These are phyloP conservation scores for Monochamus saltuarius DNA, from an alignment of 1,140 invertebrate species.

Conservation along the genomic window DNA sequence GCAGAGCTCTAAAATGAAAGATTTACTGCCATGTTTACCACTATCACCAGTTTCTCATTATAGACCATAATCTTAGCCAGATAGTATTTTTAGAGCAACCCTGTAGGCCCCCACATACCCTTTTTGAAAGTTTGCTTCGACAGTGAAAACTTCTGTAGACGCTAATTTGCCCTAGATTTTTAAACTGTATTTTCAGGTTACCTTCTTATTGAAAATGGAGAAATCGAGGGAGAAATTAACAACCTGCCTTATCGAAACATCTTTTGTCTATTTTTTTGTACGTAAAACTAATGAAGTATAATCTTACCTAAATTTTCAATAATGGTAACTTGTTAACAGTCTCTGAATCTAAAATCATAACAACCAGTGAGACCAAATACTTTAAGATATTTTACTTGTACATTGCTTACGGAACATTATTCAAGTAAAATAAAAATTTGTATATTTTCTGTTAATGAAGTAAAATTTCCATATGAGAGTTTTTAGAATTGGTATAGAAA, in stretches of 20 bases:
- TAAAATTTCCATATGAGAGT: slow-evolving; percentile 30
- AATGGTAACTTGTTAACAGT: slow-evolving; percentile 5
- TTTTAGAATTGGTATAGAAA: slow-evolving; percentile 28
- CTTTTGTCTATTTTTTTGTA: too few relatives aligned
- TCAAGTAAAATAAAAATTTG: slow-evolving; percentile 35
- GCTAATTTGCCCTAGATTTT: slow-evolving; percentile 6
- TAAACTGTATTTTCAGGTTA: slow-evolving; percentile 6
- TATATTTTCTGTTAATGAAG: slow-evolving; percentile 35
- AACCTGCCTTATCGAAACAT: too few relatives aligned
- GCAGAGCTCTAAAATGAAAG: slow-evolving; percentile 24
- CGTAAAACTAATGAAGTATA: background rate
- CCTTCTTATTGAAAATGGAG: background rate
- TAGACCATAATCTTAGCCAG: slow-evolving; percentile 24
- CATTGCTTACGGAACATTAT: slow-evolving; percentile 32
- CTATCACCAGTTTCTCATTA: slow-evolving; percentile 19
- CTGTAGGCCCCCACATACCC: slow-evolving; percentile 13
- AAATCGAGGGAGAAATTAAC: too few relatives aligned
- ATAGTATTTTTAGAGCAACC: slow-evolving; percentile 26
- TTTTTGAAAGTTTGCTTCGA: slow-evolving; percentile 22
- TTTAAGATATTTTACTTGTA: slow-evolving; percentile 30
- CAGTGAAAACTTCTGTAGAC: slow-evolving; percentile 17
- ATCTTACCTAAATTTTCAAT: background rate
- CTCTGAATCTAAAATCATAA: background rate
- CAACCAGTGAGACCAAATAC: slow-evolving; percentile 16
- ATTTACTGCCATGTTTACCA: slow-evolving; percentile 29